Conservation (phyloP, 2,888 invertebrate species). For the Andrena trimmerana region DNA sequence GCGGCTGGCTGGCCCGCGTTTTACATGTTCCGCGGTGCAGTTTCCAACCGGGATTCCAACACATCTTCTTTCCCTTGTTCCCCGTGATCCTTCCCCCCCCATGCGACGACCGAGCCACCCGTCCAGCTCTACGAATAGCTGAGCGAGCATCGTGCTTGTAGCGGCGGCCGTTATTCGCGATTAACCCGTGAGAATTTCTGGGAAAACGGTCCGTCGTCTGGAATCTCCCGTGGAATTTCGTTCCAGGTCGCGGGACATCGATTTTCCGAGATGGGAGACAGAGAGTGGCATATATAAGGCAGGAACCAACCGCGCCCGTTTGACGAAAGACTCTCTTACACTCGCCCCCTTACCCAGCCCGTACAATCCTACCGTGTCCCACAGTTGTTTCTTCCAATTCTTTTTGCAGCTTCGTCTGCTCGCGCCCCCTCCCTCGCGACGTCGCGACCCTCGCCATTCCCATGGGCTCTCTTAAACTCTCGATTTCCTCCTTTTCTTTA, state of each 20-base stretch:
- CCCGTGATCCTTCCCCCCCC: not conserved
- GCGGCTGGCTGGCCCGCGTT: constrained; percentile 6
- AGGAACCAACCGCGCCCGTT: constrained; percentile 69
- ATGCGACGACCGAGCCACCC: constrained; percentile 5
- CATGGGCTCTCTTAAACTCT: constrained; percentile 21
- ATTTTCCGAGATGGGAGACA: constrained; percentile 65
- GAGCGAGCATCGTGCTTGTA: constrained; percentile 38
- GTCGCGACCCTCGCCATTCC: constrained; percentile 1
- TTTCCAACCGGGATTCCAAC: not conserved
- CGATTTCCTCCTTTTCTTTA: constrained; percentile 5
- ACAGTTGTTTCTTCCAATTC: constrained; percentile 40
- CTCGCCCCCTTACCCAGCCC: constrained; percentile 5
- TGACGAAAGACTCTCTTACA: constrained; percentile 62
- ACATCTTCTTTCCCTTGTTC: not conserved
- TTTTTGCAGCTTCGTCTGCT: constrained; percentile 1
- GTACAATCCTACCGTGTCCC: constrained; percentile 6
- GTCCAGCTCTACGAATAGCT: constrained; percentile 37
- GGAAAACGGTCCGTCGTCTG: constrained; percentile 69
- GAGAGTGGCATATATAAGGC: constrained; percentile 65
- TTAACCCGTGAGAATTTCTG: constrained; percentile 73
- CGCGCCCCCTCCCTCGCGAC: not conserved
- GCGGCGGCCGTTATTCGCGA: constrained; percentile 65
- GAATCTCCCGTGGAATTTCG: constrained; percentile 71
- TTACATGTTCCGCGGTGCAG: not conserved
- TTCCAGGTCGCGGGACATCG: constrained; percentile 75